These are phyloP conservation scores for Minunthozetes semirufus DNA, from an alignment of 2,888 invertebrate species.

Conservation along the genomic window DNA sequence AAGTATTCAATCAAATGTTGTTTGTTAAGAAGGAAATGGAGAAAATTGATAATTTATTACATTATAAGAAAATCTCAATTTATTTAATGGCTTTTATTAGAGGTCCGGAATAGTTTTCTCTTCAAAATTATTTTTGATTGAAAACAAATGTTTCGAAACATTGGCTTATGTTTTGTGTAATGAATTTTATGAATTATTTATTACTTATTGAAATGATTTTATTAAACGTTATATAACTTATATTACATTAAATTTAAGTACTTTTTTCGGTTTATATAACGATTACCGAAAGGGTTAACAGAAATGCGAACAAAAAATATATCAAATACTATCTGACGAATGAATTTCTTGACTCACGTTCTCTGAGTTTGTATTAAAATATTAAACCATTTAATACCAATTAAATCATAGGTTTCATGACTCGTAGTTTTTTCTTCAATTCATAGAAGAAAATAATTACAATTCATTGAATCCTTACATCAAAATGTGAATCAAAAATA, in stretches of 20 bases:
- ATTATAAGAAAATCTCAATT: too few species aligned
- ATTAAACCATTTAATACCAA: neutral
- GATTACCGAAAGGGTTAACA: slow-evolving; percentile 5
- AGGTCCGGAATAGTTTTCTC: too few species aligned
- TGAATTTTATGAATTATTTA: slow-evolving; percentile 17
- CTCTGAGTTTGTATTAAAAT: slow-evolving; percentile 5
- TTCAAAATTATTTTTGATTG: too few species aligned
- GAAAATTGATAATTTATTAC: neutral
- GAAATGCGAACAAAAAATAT: neutral
- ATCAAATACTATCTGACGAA: neutral
- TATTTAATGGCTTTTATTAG: too few species aligned
- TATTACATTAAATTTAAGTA: slow-evolving; percentile 3
- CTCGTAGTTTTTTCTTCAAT: neutral
- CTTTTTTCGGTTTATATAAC: neutral
- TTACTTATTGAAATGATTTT: neutral
- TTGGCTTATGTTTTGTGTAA: too few species aligned
- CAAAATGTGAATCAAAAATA: neutral
- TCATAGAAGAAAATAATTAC: neutral
- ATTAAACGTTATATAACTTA: neutral
- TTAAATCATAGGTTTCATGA: neutral
- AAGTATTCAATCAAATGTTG: neutral
- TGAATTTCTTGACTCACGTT: slow-evolving; percentile 7
- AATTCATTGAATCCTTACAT: neutral
- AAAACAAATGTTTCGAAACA: too few species aligned
- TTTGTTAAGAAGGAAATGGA: neutral